Percentiles rank a stretch among this genome's conserved stretches.
These are phyloP conservation scores for Macrobrachium nipponense DNA, from an alignment of 1,140 invertebrate genomes.

Conservation along the genomic window DNA sequence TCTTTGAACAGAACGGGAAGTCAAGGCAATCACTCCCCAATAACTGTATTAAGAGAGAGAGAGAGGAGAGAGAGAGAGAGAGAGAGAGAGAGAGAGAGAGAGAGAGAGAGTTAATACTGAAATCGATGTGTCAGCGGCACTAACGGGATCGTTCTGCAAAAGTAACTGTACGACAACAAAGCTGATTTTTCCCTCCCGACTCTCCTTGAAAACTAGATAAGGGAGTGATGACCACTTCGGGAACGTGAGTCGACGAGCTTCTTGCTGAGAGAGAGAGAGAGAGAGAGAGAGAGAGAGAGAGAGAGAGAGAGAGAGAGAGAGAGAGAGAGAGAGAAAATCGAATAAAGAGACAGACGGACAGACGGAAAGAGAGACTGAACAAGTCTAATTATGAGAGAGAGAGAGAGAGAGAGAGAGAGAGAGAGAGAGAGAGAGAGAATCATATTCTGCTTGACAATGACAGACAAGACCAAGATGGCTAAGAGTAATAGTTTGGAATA, in stretches of 20 bases:
- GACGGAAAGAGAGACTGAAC: too few species aligned
- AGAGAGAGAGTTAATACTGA: too few species aligned
- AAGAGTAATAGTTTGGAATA: too few species aligned
- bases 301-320: slow-evolving; percentile 11
- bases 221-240: not conserved
- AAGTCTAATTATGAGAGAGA: too few species aligned
- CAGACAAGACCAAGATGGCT: too few species aligned
- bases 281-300: slow-evolving; percentile 9
- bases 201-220: not conserved
- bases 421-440: not conserved
- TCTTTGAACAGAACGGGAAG: not conserved
- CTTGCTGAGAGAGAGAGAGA: slow-evolving; percentile 1
- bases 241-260: not conserved
- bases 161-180: too few species aligned
- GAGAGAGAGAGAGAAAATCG: not conserved
- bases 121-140: too few species aligned
- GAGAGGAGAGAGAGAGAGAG: too few species aligned
- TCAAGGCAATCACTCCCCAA: not conserved
- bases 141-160: too few species aligned
- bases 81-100: too few species aligned
- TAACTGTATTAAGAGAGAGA: too few species aligned
- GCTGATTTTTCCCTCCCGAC: too few species aligned
- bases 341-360: not conserved
- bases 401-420: not conserved
- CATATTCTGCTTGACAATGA: not conserved